These are phyloP conservation scores for Campoplex capitator DNA, from an alignment of 2,888 invertebrate genomes.

Conservation along the genomic window DNA sequence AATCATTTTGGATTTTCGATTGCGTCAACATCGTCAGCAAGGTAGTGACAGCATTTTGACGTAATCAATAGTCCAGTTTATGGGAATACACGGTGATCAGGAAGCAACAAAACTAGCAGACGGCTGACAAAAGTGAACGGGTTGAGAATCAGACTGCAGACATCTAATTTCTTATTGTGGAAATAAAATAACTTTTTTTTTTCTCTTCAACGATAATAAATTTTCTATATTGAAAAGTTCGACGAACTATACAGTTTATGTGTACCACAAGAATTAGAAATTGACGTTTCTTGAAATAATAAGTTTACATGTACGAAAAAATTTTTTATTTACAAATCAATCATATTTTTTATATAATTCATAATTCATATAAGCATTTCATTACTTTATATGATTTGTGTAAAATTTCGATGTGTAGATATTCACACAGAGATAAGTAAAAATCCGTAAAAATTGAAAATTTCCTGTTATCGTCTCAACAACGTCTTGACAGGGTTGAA, in stretches of 20 bases:
- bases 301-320: neutral
- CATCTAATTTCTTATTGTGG: neutral
- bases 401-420: neutral
- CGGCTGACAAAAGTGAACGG: neutral
- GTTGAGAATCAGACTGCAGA: too few relatives aligned
- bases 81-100: constrained; percentile 12
- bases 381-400: neutral
- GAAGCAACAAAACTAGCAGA: constrained; percentile 31
- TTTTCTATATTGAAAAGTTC: neutral
- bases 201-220: neutral
- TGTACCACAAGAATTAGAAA: too few relatives aligned
- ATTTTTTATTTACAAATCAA: neutral
- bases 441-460: neutral
- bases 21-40: constrained; percentile 35
- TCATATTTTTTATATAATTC: neutral
- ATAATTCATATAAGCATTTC: neutral
- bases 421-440: neutral
- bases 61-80: constrained; percentile 49
- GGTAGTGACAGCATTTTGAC: constrained; percentile 26
- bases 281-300: too few relatives aligned
- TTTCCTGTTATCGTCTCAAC: neutral
- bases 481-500: neutral
- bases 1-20: constrained; percentile 27
- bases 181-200: neutral
- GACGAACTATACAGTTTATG: neutral